Evolutionary conservation across 92 coral and sea anemone genomes (phyloP), one percentile per base, ranked within the genome.

Genomic region (Zoanthus sociatus): DNA sequence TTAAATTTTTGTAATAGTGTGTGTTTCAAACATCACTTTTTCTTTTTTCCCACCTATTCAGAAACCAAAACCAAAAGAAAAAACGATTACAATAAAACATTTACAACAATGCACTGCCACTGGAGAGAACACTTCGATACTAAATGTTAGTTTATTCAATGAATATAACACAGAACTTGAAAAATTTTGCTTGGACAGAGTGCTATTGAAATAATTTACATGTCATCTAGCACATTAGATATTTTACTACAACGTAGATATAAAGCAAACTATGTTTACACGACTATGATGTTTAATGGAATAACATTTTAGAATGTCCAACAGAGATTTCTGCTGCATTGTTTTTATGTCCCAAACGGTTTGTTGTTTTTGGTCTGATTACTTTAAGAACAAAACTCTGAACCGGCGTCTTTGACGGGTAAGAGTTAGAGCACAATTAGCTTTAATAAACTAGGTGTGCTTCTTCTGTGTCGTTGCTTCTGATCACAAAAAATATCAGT

Each of bases 211-310:
- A 60, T 17, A 31, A 8, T 9, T 17, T 37, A 31, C 56, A 11
- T 33, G 73, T 32, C 51, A 58, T 66, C 0, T 1, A 81, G 66
- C 1, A 81, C 45, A 66, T n/a, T 18, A 81, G 15, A 10, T 66
- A 21, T 37, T 44, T 81, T 66, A 64, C 42, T 66, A 66, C 63
- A 79, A 63, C 44, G 60, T 61, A 67, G 66, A 81, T 45, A 45
- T 21, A 63, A 46, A 0, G 45, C 55, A 44, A 26, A 21, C 55
- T 81, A 5, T 45, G 46, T 6, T 46, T 48, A 44, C 30, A 30
- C 9, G n/a, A 45, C 63, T 44, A 14, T 81, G 20, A 17, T 63
- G 42, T n/a, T 64, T 12, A 81, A 46, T 67, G 63, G 33, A 21
- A 45, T 37, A 61, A 15, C 44, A 58, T 44, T 79, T 8, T 63